Evolutionary conservation across 2,113 vertebrate species (phyloP).

Genomic region (Herpetotheres cachinnans): DNA sequence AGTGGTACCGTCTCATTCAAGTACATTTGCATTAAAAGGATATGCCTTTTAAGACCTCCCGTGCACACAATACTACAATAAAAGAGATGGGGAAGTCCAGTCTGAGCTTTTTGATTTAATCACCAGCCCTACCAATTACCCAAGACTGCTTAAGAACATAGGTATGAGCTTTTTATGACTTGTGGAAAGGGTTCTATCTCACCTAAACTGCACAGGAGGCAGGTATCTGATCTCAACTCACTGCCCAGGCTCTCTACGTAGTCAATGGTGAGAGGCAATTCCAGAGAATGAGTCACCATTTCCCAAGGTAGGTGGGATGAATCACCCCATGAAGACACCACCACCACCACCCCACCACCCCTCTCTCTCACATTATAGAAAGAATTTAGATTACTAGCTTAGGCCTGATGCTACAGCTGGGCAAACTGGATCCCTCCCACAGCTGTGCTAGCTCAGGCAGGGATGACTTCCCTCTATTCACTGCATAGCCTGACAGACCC

Average conservation of each 20-base stretch:
- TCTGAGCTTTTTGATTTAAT: neutral
- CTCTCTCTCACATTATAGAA: neutral
- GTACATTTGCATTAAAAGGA: neutral
- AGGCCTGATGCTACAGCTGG: neutral
- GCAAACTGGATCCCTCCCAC: neutral
- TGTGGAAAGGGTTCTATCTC: neutral
- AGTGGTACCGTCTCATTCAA: neutral
- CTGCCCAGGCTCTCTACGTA: neutral
- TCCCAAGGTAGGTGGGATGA: slow-evolving; percentile 22
- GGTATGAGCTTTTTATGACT: neutral
- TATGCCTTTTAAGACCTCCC: neutral
- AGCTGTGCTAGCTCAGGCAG: neutral
- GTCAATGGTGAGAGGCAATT: neutral
- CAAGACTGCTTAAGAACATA: neutral
- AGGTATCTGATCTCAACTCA: neutral
- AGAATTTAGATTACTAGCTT: neutral
- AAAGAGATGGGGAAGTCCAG: neutral
- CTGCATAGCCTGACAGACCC: neutral
- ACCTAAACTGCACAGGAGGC: neutral
- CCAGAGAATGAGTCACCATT: neutral
- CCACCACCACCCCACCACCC: too few species aligned
- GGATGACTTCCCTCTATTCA: neutral
- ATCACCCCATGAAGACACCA: neutral
- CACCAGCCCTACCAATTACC: neutral
- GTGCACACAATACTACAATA: neutral